Conservation (phyloP, 2,113 vertebrate species). For the Acrocephalus arundinaceus region DNA sequence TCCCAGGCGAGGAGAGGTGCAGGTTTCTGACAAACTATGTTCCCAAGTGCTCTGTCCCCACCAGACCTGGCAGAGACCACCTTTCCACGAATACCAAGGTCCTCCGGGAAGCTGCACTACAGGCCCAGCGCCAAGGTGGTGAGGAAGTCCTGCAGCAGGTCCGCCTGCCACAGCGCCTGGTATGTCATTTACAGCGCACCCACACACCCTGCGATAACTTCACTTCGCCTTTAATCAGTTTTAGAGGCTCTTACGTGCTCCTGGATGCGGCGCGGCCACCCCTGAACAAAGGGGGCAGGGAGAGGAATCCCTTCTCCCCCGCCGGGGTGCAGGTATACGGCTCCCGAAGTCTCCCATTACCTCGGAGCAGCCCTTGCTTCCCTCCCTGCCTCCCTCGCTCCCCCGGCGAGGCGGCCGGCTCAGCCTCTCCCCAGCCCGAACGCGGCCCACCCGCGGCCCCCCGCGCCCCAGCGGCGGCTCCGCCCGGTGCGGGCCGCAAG, state of each 20-base stretch:
- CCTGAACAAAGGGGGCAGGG: neutral
- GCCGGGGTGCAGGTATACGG: neutral
- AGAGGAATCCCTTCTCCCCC: neutral
- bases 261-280: neutral
- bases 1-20: neutral
- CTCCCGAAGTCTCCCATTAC: neutral
- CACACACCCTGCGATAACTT: slow-evolving; percentile 15
- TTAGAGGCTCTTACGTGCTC: neutral
- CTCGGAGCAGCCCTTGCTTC: neutral
- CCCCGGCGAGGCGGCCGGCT: neutral
- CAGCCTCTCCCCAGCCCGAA: neutral
- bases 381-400: neutral
- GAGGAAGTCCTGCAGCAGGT: neutral
- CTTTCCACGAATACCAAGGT: neutral
- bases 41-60: neutral
- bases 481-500: neutral
- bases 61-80: neutral
- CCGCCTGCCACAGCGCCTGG: neutral
- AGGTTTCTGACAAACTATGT: neutral
- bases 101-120: neutral
- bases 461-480: neutral
- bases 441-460: neutral
- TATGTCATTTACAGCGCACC: neutral
- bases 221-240: neutral
- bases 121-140: neutral